A percentile compares a stretch with the other conserved stretches of the same genome.
Conservation (phyloP, 1,140 invertebrate genomes). For the Mactra quadrangularis region DNA sequence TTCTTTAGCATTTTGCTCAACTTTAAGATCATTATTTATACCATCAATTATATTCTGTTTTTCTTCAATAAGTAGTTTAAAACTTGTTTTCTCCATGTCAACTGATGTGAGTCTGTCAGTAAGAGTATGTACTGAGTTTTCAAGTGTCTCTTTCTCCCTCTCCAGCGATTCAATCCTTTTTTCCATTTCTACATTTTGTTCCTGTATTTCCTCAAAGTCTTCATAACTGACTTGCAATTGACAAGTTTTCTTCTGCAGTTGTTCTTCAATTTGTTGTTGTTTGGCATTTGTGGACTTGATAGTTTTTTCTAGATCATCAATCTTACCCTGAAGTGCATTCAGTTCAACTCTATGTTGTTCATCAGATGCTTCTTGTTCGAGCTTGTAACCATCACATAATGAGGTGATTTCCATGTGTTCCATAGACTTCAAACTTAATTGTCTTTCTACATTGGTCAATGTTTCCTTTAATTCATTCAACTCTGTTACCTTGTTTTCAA, state of each 20-base stretch:
- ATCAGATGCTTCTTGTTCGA: constrained; percentile 9
- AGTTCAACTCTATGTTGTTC: neutral
- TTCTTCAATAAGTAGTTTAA: constrained; percentile 21
- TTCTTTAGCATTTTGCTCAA: neutral
- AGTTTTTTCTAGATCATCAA: neutral
- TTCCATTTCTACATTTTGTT: constrained; percentile 25
- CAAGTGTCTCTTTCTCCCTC: constrained; percentile 44
- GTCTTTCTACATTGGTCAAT: neutral
- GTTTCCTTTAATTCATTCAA: constrained; percentile 7
- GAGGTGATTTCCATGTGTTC: neutral
- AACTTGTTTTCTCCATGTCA: constrained; percentile 48
- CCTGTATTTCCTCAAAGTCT: constrained; percentile 53
- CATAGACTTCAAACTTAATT: neutral
- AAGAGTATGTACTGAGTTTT: constrained; percentile 9
- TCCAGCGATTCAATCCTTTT: constrained; percentile 38
- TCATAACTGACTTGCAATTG: constrained; percentile 49
- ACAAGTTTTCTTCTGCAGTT: constrained; percentile 32
- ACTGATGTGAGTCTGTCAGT: constrained; percentile 51
- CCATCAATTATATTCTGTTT: constrained; percentile 38
- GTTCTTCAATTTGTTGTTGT: neutral
- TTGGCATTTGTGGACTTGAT: constrained; percentile 1
- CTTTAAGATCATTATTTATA: neutral
- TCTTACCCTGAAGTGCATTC: neutral
- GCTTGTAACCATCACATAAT: constrained; percentile 2
- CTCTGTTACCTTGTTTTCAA: constrained; percentile 2